Conservation (phyloP, 2,888 invertebrate genomes). For the Blomia tropicalis region DNA sequence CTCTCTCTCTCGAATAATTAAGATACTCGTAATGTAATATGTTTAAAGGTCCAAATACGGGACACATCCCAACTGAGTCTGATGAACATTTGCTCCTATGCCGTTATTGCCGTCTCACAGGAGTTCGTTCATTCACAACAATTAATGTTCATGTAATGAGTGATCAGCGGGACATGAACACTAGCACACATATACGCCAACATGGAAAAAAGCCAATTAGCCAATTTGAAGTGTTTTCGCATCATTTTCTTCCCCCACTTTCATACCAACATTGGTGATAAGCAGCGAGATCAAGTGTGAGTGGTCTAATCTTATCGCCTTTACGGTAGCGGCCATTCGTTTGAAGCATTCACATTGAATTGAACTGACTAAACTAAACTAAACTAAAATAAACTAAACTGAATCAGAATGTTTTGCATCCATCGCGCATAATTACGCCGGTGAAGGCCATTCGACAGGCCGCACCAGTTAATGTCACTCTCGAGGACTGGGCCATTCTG, state of each 20-base stretch:
- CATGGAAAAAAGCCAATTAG: conserved; percentile 6
- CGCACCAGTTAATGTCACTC: conserved; percentile 6
- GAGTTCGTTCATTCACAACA: conserved; percentile 4
- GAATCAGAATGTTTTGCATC: neutral
- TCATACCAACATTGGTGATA: neutral
- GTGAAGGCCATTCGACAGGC: neutral
- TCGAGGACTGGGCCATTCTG: neutral
- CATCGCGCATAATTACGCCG: conserved; percentile 4
- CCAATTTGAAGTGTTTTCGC: conserved; percentile 8
- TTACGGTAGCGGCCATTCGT: neutral
- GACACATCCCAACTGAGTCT: too few relatives aligned
- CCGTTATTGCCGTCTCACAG: neutral
- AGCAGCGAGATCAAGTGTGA: conserved; percentile 2
- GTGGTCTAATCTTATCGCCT: conserved; percentile 9
- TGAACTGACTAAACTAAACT: too few relatives aligned
- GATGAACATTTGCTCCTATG: neutral
- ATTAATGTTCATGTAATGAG: conserved; percentile 10
- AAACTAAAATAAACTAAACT: too few relatives aligned
- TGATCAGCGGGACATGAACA: neutral
- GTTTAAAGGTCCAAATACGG: too few relatives aligned
- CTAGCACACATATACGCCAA: too few relatives aligned
- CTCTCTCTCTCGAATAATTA: too few relatives aligned
- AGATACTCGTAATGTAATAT: too few relatives aligned
- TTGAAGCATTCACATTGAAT: neutral
- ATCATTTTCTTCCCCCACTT: too few relatives aligned